These are phyloP conservation scores for Papilio aristodemus DNA, from an alignment of 1,140 invertebrate genomes.

Conservation along the genomic window DNA sequence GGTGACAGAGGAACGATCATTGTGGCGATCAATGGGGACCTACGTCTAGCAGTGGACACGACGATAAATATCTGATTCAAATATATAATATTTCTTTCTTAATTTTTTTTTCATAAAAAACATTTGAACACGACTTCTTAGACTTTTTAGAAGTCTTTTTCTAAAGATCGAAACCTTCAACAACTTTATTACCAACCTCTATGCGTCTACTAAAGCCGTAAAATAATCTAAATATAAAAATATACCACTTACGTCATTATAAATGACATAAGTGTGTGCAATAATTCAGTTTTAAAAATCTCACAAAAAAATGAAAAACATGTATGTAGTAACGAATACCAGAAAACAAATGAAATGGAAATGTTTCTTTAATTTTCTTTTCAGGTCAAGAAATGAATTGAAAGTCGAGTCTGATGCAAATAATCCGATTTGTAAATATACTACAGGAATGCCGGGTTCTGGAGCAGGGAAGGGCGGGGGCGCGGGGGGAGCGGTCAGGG, in stretches of 20 bases:
- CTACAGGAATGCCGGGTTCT: conserved; percentile 47
- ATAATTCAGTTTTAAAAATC: background rate
- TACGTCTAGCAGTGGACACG: too few relatives aligned
- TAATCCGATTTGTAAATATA: conserved; percentile 16
- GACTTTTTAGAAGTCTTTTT: too few relatives aligned
- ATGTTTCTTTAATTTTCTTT: conserved; percentile 13
- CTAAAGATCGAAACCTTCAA: too few relatives aligned
- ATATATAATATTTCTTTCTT: too few relatives aligned
- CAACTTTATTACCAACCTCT: too few relatives aligned
- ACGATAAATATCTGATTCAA: too few relatives aligned
- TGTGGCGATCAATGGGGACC: too few relatives aligned
- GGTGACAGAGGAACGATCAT: too few relatives aligned
- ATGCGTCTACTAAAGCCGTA: background rate
- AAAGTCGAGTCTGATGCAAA: background rate
- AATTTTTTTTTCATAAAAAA: too few relatives aligned
- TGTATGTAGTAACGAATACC: background rate
- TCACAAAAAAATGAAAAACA: background rate
- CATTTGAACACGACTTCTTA: too few relatives aligned
- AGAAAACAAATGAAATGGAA: conserved; percentile 1
- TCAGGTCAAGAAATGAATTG: conserved; percentile 5
- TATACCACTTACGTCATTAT: background rate
- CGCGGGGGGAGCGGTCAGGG: conserved; percentile 52
- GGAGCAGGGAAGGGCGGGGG: conserved; percentile 60
- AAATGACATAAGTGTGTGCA: background rate
- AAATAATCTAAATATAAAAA: background rate